These are phyloP conservation scores for Cliona cf. orientalis DNA, from an alignment of 37 sponge, comb jelly and placozoan species.

Conservation along the genomic window DNA sequence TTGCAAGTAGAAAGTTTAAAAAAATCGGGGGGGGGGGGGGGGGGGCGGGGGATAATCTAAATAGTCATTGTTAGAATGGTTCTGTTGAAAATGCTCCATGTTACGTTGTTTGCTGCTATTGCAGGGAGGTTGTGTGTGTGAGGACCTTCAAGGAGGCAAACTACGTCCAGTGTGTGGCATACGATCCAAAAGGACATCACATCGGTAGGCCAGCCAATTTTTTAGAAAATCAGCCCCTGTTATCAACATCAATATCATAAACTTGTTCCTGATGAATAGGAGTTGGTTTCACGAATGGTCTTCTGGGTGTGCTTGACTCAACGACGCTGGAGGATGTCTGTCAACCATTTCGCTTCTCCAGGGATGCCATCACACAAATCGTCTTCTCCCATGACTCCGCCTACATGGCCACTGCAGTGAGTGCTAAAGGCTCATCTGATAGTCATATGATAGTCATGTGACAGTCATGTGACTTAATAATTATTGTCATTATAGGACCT, in stretches of 20 bases:
- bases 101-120: neutral
- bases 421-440: neutral
- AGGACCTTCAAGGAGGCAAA: constrained; percentile 63
- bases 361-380: constrained; percentile 85
- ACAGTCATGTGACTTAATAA: neutral
- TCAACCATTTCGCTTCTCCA: constrained; percentile 74
- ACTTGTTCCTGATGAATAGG: constrained; percentile 39
- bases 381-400: constrained; percentile 93
- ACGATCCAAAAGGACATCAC: constrained; percentile 73
- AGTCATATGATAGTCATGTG: neutral
- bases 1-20: too few relatives aligned
- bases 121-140: constrained; percentile 51
- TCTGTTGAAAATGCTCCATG: neutral
- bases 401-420: constrained; percentile 92
- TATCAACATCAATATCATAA: too few relatives aligned
- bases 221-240: neutral
- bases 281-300: constrained; percentile 90
- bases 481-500: constrained; percentile 59
- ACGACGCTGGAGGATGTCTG: constrained; percentile 75
- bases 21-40: too few relatives aligned
- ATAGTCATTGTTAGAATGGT: neutral
- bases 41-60: too few relatives aligned
- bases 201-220: constrained; percentile 71
- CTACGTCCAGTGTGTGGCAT: constrained; percentile 73
- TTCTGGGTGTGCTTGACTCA: constrained; percentile 75